These are phyloP conservation scores for Danio choprae DNA, from an alignment of 2,797 vertebrate genomes.

Conservation along the genomic window DNA sequence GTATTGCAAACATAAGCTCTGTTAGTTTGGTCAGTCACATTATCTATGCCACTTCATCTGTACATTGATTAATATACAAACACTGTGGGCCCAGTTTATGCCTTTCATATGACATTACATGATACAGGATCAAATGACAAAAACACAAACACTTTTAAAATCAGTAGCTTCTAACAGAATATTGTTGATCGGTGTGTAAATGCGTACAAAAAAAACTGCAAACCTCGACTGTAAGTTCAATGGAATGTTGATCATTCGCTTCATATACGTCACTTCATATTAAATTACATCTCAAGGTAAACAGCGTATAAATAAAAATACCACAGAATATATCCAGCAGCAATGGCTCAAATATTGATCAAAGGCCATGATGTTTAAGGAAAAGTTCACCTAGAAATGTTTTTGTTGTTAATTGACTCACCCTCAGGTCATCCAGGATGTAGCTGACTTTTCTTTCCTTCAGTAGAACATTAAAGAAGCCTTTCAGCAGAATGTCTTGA, in stretches of 20 bases:
- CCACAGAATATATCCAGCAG: constrained; percentile 73
- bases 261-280: constrained; percentile 73
- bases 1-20: constrained; percentile 2
- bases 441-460: no score
- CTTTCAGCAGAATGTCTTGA: no score
- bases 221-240: constrained; percentile 46
- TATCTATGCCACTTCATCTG: neutral
- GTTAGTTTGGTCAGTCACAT: constrained; percentile 16
- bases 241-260: constrained; percentile 69
- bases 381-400: neutral
- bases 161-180: constrained; percentile 32
- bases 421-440: neutral
- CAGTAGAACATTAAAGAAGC: no score
- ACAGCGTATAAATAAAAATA: constrained; percentile 78
- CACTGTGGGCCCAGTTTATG: constrained; percentile 47
- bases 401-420: neutral
- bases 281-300: constrained; percentile 84
- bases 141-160: constrained; percentile 14
- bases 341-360: constrained; percentile 75
- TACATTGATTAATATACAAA: constrained; percentile 21
- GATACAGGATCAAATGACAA: neutral
- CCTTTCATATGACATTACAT: constrained; percentile 37
- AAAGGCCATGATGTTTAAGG: constrained; percentile 58
- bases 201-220: constrained; percentile 34
- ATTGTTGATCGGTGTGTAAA: constrained; percentile 16